These are phyloP conservation scores for Pycnonotus jocosus DNA, from an alignment of 2,113 vertebrate genomes.

Conservation along the genomic window DNA sequence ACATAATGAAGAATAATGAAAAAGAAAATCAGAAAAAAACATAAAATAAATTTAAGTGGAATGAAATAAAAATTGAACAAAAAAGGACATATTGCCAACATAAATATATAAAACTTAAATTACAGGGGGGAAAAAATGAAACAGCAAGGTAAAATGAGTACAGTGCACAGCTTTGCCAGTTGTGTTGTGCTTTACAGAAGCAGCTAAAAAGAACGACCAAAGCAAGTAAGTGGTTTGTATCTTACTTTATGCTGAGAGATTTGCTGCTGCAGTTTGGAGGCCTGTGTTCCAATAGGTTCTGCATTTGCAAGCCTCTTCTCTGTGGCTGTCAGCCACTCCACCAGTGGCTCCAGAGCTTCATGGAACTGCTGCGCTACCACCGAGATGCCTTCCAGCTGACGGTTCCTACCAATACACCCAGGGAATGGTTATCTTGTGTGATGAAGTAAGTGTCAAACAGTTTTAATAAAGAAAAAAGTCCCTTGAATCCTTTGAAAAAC, in stretches of 20 bases:
- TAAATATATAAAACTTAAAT: conserved; percentile 46
- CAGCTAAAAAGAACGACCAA: neutral
- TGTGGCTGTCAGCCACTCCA: conserved; percentile 84
- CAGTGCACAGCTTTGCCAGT: neutral
- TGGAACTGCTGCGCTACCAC: conserved; percentile 94
- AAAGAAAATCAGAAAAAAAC: conserved; percentile 69
- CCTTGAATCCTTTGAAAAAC: neutral
- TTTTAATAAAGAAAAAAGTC: neutral
- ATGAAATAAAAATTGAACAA: conserved; percentile 29
- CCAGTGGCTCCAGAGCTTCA: conserved; percentile 88
- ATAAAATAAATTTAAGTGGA: conserved; percentile 56
- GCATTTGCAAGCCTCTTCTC: conserved; percentile 89
- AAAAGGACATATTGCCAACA: neutral
- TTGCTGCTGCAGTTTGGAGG: conserved; percentile 87
- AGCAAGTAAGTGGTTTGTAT: neutral
- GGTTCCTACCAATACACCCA: conserved; percentile 75
- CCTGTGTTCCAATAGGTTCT: conserved; percentile 91
- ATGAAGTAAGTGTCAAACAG: neutral
- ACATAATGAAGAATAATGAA: conserved; percentile 44
- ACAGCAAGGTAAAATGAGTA: neutral
- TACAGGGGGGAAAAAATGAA: neutral
- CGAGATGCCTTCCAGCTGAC: conserved; percentile 89
- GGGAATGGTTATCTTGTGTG: conserved; percentile 28
- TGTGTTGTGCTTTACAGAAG: neutral
- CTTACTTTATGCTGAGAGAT: conserved; percentile 93